Percentiles rank a stretch among this genome's conserved stretches.
These are phyloP conservation scores for Gambelia wislizenii DNA, from an alignment of 2,797 vertebrate species.

Conservation along the genomic window DNA sequence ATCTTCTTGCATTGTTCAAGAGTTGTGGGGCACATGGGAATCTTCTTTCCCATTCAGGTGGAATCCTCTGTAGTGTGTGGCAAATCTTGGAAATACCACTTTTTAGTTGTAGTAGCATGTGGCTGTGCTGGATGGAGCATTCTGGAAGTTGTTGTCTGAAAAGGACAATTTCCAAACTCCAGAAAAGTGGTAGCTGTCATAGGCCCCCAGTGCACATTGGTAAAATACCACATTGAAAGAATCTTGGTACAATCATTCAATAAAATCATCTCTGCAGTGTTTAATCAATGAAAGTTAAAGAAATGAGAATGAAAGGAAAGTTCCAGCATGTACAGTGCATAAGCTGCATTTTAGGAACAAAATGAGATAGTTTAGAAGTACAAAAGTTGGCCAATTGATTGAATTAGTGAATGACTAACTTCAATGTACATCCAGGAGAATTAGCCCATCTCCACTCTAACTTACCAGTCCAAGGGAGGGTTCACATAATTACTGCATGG, in stretches of 20 bases:
- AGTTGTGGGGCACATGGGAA: background rate
- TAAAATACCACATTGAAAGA: background rate
- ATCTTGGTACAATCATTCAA: background rate
- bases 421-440: no score
- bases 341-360: background rate
- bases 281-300: background rate
- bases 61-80: background rate
- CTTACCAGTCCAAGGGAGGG: no score
- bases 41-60: background rate
- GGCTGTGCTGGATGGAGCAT: no score
- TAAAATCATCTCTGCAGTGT: background rate
- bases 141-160: no score
- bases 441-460: no score
- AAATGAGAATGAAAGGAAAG: background rate
- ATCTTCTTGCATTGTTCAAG: background rate
- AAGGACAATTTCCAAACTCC: no score
- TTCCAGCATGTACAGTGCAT: background rate
- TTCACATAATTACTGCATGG: no score
- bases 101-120: no score
- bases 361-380: background rate
- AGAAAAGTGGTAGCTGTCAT: no score
- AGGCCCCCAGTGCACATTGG: background rate
- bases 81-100: no score
- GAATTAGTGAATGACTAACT: no score
- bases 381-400: no score